These are phyloP conservation scores for Drosophila melanosoma DNA, from an alignment of 2,888 invertebrate species.

Conservation along the genomic window DNA sequence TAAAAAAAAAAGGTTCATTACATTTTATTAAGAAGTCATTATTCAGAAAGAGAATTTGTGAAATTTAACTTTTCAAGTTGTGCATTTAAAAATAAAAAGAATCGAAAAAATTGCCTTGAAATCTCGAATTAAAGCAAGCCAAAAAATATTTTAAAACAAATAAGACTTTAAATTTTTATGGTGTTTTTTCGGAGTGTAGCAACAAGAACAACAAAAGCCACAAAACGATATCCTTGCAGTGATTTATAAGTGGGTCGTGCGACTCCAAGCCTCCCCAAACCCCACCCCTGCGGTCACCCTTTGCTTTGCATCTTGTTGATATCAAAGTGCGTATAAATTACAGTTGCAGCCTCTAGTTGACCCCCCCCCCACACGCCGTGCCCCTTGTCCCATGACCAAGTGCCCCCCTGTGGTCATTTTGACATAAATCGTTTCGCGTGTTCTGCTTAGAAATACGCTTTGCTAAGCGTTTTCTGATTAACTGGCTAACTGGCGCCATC, in stretches of 20 bases:
- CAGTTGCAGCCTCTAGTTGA: constrained; percentile 10
- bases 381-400: background rate
- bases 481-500: constrained; percentile 38
- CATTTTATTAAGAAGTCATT: background rate
- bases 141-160: background rate
- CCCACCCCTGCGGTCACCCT: constrained; percentile 6
- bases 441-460: constrained; percentile 26
- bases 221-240: constrained; percentile 48
- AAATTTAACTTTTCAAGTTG: too few species aligned
- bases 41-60: background rate
- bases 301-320: constrained; percentile 74
- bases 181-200: background rate
- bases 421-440: constrained; percentile 44
- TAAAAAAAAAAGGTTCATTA: background rate
- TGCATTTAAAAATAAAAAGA: too few species aligned
- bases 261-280: constrained; percentile 2
- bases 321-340: constrained; percentile 81
- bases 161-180: background rate
- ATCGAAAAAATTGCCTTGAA: too few species aligned
- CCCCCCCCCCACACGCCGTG: background rate
- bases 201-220: constrained; percentile 25
- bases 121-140: too few species aligned
- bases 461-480: constrained; percentile 74
- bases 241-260: constrained; percentile 68
- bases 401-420: constrained; percentile 39